These are phyloP conservation scores for Alectoris magna DNA, from an alignment of 2,797 vertebrate species.

Conservation along the genomic window DNA sequence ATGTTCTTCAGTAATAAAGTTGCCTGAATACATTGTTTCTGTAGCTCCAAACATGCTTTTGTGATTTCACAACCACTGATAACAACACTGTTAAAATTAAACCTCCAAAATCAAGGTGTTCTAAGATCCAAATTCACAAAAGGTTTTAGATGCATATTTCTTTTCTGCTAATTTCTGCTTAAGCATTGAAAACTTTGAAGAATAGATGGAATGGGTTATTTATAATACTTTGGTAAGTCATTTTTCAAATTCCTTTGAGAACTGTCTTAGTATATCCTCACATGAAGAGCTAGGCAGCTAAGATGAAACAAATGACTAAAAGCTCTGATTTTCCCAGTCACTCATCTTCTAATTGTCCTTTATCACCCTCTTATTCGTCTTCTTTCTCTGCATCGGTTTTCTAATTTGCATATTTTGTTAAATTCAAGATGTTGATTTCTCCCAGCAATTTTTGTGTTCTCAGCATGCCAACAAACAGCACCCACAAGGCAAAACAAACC, in stretches of 20 bases:
- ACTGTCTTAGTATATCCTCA: background rate
- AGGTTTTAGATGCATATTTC: background rate
- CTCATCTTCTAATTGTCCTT: background rate
- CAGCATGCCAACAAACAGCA: background rate
- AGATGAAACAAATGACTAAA: slow-evolving; percentile 10
- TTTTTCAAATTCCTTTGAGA: background rate
- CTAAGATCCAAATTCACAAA: background rate
- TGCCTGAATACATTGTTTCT: background rate
- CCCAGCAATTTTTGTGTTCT: background rate
- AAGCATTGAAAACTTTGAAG: background rate
- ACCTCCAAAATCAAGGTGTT: background rate
- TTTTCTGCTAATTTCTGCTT: background rate
- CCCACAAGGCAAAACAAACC: background rate
- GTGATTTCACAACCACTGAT: background rate
- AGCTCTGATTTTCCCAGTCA: background rate
- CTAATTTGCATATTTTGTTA: background rate
- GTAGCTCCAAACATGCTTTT: background rate
- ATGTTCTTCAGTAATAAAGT: background rate
- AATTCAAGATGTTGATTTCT: background rate
- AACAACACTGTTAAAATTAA: background rate
- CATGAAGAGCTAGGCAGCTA: slow-evolving; percentile 5
- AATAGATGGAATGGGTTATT: background rate
- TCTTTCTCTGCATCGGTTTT: background rate
- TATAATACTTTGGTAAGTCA: background rate
- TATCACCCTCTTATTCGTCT: background rate